phyloP scores from a whole-genome alignment of 1,140 invertebrate species.

The Octopus sinensis region DNA sequence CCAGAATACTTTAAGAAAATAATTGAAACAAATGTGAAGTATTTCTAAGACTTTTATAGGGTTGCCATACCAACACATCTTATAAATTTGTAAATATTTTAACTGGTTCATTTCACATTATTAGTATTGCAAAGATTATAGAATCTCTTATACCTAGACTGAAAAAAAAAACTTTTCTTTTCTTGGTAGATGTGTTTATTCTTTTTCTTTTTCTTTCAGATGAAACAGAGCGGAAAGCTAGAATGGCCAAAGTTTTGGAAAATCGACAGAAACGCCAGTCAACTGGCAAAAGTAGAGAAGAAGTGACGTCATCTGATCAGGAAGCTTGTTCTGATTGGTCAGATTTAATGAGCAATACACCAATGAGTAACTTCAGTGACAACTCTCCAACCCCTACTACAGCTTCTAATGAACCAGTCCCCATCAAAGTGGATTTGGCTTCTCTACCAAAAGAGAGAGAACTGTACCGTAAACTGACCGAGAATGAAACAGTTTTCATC shows the following conservation, averaged over 20 bases:
- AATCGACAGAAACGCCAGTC: constrained; percentile 33
- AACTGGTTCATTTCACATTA: background rate
- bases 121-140: background rate
- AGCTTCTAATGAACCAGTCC: background rate
- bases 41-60: too few relatives aligned
- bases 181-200: background rate
- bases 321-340: background rate
- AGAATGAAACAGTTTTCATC: background rate
- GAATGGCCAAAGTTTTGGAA: constrained; percentile 38
- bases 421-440: background rate
- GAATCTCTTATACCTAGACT: background rate
- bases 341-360: constrained; percentile 1
- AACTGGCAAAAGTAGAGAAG: background rate
- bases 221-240: constrained; percentile 34
- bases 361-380: background rate
- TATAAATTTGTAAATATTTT: background rate
- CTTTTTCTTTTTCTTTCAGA: constrained; percentile 24
- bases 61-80: too few relatives aligned
- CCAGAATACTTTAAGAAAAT: too few relatives aligned
- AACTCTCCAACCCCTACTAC: background rate
- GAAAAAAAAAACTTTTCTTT: background rate
- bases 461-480: constrained; percentile 12
- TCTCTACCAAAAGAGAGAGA: background rate
- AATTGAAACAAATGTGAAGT: too few relatives aligned
- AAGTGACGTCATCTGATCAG: constrained; percentile 8